These are phyloP conservation scores for Listronotus bonariensis DNA, from an alignment of 1,140 invertebrate species.

Conservation along the genomic window DNA sequence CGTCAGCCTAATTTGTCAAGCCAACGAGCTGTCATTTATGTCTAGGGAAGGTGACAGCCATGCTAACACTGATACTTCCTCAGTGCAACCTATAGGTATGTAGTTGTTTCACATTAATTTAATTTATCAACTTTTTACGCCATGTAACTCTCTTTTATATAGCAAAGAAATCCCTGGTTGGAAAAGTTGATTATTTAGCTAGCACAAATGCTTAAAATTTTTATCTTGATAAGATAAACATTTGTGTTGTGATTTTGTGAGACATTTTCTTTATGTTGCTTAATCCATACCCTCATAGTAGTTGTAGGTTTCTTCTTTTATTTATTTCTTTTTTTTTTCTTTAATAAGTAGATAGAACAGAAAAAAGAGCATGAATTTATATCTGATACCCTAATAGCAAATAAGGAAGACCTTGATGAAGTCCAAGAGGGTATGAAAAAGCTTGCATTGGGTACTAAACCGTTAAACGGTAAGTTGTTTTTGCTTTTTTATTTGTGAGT, in stretches of 20 bases:
- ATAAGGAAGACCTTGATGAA: slow-evolving; percentile 67
- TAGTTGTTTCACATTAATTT: slow-evolving; percentile 37
- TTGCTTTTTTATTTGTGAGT: slow-evolving; percentile 1
- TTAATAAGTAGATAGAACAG: slow-evolving; percentile 43
- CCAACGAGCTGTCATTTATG: slow-evolving; percentile 81
- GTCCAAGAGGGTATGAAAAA: slow-evolving; percentile 72
- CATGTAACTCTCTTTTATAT: background rate
- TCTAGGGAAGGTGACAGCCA: slow-evolving; percentile 58
- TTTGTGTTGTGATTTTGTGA: background rate
- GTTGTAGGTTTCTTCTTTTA: slow-evolving; percentile 28
- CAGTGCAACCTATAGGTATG: slow-evolving; percentile 57
- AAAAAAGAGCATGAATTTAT: slow-evolving; percentile 65
- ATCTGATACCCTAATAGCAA: slow-evolving; percentile 68
- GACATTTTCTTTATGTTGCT: background rate
- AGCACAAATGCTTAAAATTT: too few relatives aligned
- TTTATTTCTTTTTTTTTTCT: slow-evolving; percentile 26
- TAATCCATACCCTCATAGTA: slow-evolving; percentile 13
- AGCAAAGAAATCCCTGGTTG: background rate
- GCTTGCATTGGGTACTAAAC: slow-evolving; percentile 56
- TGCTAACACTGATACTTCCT: slow-evolving; percentile 52
- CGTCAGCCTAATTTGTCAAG: slow-evolving; percentile 96
- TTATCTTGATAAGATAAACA: too few relatives aligned
- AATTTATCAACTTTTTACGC: slow-evolving; percentile 3
- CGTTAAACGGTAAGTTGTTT: slow-evolving; percentile 52
- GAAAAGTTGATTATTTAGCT: background rate